phyloP scores from a whole-genome alignment of 1,140 invertebrate genomes.

The Drosophila trapezifrons region DNA sequence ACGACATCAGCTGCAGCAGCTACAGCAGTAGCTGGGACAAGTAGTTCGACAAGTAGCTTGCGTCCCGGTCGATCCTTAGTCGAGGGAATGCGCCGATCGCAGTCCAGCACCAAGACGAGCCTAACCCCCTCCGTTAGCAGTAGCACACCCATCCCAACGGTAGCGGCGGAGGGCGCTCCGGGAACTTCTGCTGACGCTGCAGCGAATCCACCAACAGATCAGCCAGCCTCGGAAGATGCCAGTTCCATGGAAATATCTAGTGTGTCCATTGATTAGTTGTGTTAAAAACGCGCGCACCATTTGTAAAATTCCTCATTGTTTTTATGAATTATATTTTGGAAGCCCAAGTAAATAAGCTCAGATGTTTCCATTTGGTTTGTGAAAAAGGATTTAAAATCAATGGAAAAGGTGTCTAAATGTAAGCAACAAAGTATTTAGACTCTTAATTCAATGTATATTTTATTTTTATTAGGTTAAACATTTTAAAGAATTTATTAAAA shows the following conservation, averaged over 20 bases:
- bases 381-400: too few relatives aligned
- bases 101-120: constrained; percentile 25
- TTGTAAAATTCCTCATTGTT: constrained; percentile 36
- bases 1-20: constrained; percentile 2
- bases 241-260: constrained; percentile 79
- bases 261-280: constrained; percentile 69
- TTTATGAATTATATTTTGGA: constrained; percentile 32
- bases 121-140: constrained; percentile 13
- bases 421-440: too few relatives aligned
- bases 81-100: constrained; percentile 53
- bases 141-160: constrained; percentile 19
- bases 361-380: too few relatives aligned
- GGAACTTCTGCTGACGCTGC: constrained; percentile 11
- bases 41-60: constrained; percentile 14
- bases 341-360: neutral
- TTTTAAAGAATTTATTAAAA: neutral
- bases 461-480: too few relatives aligned
- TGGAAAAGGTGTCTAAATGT: too few relatives aligned
- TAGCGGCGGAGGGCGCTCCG: constrained; percentile 26
- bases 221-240: constrained; percentile 56
- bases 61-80: constrained; percentile 18
- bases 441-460: too few relatives aligned
- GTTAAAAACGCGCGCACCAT: neutral
- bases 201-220: constrained; percentile 31
- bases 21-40: constrained; percentile 8